These are phyloP conservation scores for Papilio glaucus DNA, from an alignment of 1,140 invertebrate species.

Conservation along the genomic window DNA sequence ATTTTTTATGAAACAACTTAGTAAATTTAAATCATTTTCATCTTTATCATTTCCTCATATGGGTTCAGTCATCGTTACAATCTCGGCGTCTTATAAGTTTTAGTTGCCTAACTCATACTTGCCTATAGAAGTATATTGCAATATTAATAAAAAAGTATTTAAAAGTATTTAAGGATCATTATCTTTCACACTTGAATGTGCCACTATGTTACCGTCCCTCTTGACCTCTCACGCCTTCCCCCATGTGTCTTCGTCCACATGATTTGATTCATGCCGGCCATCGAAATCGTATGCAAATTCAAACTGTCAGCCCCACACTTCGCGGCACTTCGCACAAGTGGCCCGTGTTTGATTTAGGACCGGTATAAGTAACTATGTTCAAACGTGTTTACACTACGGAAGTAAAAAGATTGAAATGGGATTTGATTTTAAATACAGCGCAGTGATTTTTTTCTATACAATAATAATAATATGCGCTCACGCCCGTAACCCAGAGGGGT, in stretches of 20 bases:
- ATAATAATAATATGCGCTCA: too few species aligned
- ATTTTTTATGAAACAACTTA: too few species aligned
- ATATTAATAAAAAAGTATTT: background rate
- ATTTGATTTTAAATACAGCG: background rate
- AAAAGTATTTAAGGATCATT: background rate
- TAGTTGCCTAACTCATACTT: too few species aligned
- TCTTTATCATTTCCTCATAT: too few species aligned
- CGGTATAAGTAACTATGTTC: conserved; percentile 10
- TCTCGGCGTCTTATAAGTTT: too few species aligned
- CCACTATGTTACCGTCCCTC: conserved; percentile 25
- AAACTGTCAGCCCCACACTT: conserved; percentile 40
- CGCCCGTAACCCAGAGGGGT: too few species aligned
- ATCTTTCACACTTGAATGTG: conserved; percentile 16
- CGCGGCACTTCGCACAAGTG: conserved; percentile 32
- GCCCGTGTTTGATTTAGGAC: conserved; percentile 32
- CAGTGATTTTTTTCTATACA: background rate
- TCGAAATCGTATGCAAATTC: conserved; percentile 58
- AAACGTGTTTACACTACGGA: conserved; percentile 22
- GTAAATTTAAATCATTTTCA: too few species aligned
- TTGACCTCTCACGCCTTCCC: conserved; percentile 38
- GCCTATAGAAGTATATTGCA: too few species aligned
- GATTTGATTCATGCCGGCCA: conserved; percentile 38
- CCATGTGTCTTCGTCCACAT: conserved; percentile 44
- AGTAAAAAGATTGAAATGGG: conserved; percentile 9
- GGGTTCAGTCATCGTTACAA: too few species aligned